These are phyloP conservation scores for Chloropsis hardwickii DNA, from an alignment of 2,113 vertebrate genomes.

Conservation along the genomic window DNA sequence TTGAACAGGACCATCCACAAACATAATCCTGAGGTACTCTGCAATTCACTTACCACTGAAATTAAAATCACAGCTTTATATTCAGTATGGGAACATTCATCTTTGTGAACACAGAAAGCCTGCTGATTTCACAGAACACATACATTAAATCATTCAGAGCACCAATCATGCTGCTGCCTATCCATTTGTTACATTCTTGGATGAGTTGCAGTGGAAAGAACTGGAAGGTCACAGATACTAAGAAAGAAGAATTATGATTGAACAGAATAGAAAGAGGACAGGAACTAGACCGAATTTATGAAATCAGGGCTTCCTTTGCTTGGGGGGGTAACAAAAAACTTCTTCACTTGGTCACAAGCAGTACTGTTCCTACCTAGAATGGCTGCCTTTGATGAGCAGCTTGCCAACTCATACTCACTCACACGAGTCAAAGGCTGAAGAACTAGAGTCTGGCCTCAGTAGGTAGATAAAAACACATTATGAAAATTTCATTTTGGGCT, in stretches of 20 bases:
- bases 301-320: not conserved
- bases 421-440: not conserved
- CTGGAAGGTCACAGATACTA: not conserved
- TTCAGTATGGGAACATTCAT: not conserved
- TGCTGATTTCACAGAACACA: not conserved
- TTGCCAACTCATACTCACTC: not conserved
- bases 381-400: not conserved
- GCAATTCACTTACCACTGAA: not conserved
- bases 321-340: not conserved
- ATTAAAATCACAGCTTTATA: slow-evolving; percentile 4
- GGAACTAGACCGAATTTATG: not conserved
- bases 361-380: not conserved
- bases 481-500: not conserved
- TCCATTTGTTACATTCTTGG: not conserved
- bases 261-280: not conserved
- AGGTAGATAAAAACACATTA: not conserved
- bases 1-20: not conserved
- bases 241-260: not conserved
- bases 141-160: not conserved
- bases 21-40: not conserved
- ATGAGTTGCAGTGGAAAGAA: not conserved
- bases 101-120: not conserved
- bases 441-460: not conserved
- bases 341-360: not conserved
- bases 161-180: not conserved